Evolutionary conservation across 2,888 invertebrate species (phyloP), one percentile per base, ranked within the genome.

Genomic region (Torymus auratus): DNA sequence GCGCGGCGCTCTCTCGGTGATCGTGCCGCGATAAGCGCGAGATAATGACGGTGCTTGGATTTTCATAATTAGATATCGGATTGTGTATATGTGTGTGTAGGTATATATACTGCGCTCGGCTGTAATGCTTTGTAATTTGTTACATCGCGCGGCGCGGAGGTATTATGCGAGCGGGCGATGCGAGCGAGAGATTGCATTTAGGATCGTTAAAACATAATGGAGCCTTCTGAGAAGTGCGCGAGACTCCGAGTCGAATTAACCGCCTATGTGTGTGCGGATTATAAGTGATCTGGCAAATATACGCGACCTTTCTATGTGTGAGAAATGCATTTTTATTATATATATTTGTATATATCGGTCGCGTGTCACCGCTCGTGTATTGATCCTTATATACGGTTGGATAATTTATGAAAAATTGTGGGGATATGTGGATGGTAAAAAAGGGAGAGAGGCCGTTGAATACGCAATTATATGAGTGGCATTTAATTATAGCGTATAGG

Each of bases 51-150:
- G 53, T 53, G 41, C 41, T 20, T 14, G 73, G 53, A 72, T 61
- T 78, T 72, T 73, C 60, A 55, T 62, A 73, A 73, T 78, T 78
- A 68, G 17, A 67, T 72, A 72, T 64, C 7, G 55, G 64, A 64
- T 68, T 50, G 55, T 52, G 17, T 12, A 5, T 72, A 7, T 7
- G 3, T 28, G 28, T 28, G 28, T 28, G 3, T 28, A 28, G 28
- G 28, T 28, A 28, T 28, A 2, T 28, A 28, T 28, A 2, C 7
- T 2, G 28, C 10, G 65, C 55, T 14, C 23, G 17, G 13, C 14
- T 52, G 55, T 74, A 74, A 74, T 62, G 73, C 61, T 72, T 12
- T 23, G 72, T 72, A 62, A 72, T 72, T 72, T 53, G 53, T 62
- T 72, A 15, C 53, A 61, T 62, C 28, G 17, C 53, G 52, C 12